Base-by-base conservation (phyloP, 2,888 invertebrate genomes). In the Deroplatys truncata region DNA sequence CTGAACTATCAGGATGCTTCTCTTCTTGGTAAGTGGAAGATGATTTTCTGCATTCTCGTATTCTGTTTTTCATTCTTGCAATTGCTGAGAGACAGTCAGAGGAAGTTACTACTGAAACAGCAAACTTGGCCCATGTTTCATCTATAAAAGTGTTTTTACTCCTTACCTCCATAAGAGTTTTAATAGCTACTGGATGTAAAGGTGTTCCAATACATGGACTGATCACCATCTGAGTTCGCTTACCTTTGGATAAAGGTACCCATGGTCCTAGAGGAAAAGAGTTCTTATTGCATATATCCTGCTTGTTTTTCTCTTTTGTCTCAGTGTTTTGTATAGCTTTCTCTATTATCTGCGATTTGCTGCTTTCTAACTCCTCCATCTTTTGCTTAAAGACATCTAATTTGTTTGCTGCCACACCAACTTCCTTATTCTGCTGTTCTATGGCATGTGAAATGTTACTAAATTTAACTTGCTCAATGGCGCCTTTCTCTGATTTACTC, bases 81-180 rank as follows among this genome's bases (percentile, higher is more conserved):
- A 15, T 20, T 20, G 56, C 20, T 20, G 20, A 20, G 3, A 72
- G 16, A 72, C 7, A 72, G 3, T 72, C 56, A 72, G 20, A 7
- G 56, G 92, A 92, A 84, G 94, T 94, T 90, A 96, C 91, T 84
- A 94, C 94, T 28, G 95, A 94, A 88, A 95, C 93, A 35, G 96
- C 94, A 93, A 95, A 95, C 89, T 95, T 94, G 1, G 95, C 94
- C 94, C 95, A 94, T 91, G 94, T 93, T 88, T 93, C 92, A 82
- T 94, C 93, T 90, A 96, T 93, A 1, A 92, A 91, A 20, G 94
- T 94, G 90, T 94, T 92, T 85, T 93, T 92, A 90, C 93, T 92
- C 83, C 93, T 92, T 83, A 93, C 92, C 90, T 92, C 93, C 90
- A 93, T 93, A 88, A 95, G 92, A 91, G 94, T 94, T 89, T 93